A percentile compares a stretch with the other conserved stretches of the same genome.
Evolutionary conservation across 2,888 invertebrate species (phyloP).

Genomic region (Melanotus villosus): DNA sequence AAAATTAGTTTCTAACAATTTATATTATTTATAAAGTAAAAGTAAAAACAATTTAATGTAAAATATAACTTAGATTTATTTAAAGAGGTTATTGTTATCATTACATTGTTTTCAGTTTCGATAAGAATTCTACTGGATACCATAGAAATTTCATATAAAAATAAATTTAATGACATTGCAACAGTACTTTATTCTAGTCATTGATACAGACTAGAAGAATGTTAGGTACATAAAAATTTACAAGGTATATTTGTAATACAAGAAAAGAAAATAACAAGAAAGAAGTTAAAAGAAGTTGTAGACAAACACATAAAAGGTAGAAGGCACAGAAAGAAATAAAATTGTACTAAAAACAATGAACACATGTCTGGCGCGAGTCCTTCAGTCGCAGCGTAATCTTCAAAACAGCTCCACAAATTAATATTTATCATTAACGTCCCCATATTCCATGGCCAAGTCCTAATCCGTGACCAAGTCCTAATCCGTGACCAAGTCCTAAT

Average conservation of each 20-base stretch:
- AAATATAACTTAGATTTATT: no score
- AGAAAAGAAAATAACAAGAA: background rate
- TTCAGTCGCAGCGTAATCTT: conserved; percentile 23
- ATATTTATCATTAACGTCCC: conserved; percentile 3
- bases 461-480: conserved; percentile 9
- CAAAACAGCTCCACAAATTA: conserved; percentile 10
- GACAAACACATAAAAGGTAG: conserved; percentile 12
- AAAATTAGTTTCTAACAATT: no score
- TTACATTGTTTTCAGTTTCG: no score
- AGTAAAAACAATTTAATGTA: no score
- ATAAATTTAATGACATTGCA: background rate
- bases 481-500: conserved; percentile 22
- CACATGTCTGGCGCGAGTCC: conserved; percentile 42
- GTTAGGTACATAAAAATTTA: conserved; percentile 20
- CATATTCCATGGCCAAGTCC: conserved; percentile 20
- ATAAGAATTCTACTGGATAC: no score
- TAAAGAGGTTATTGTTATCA: no score
- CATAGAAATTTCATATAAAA: no score
- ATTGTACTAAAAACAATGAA: conserved; percentile 33
- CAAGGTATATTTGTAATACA: conserved; percentile 7
- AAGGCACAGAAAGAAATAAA: background rate
- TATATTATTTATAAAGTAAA: no score
- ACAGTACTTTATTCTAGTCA: conserved; percentile 11
- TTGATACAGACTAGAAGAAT: conserved; percentile 21
- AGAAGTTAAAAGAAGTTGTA: conserved; percentile 1